Evolutionary conservation across 2,797 vertebrate genomes (phyloP).

Genomic region (Clarias laeviceps): DNA sequence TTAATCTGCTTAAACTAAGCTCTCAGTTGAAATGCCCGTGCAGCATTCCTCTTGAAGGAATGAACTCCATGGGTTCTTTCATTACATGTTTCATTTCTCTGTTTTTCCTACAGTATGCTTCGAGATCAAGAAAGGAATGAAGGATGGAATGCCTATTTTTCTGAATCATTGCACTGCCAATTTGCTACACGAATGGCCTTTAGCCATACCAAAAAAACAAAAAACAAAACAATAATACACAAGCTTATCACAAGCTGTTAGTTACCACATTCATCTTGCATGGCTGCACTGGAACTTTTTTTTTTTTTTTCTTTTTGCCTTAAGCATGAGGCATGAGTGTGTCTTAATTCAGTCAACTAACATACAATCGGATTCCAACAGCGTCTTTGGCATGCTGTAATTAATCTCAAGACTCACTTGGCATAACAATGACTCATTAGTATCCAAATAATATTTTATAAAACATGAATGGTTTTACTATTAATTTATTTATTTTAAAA

Average conservation of each 20-base stretch:
- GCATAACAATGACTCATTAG: conserved; percentile 28
- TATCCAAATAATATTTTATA: conserved; percentile 27
- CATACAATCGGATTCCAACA: conserved; percentile 19
- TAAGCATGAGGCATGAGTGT: conserved; percentile 27
- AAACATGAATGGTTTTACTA: conserved; percentile 27
- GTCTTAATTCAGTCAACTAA: conserved; percentile 26
- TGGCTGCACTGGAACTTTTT: not conserved
- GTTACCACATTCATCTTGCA: conserved; percentile 29
- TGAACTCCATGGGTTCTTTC: conserved; percentile 30
- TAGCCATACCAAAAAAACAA: not conserved
- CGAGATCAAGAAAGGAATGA: conserved; percentile 23
- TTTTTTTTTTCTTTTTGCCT: not conserved
- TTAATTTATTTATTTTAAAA: conserved; percentile 30
- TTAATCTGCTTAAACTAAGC: conserved; percentile 47
- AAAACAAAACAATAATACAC: not conserved
- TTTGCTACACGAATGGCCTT: conserved; percentile 19
- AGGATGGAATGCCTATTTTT: conserved; percentile 21
- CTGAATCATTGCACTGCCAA: not conserved
- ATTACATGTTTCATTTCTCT: conserved; percentile 43
- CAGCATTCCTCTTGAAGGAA: conserved; percentile 31
- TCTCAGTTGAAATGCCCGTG: conserved; percentile 19
- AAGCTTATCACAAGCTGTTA: conserved; percentile 44
- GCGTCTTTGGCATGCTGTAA: conserved; percentile 25
- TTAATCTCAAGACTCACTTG: conserved; percentile 26
- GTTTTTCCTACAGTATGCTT: conserved; percentile 8